Evolutionary conservation across 2,888 invertebrate species (phyloP), one percentile per base, ranked within the genome.

Genomic region (Epinotia demarniana): DNA sequence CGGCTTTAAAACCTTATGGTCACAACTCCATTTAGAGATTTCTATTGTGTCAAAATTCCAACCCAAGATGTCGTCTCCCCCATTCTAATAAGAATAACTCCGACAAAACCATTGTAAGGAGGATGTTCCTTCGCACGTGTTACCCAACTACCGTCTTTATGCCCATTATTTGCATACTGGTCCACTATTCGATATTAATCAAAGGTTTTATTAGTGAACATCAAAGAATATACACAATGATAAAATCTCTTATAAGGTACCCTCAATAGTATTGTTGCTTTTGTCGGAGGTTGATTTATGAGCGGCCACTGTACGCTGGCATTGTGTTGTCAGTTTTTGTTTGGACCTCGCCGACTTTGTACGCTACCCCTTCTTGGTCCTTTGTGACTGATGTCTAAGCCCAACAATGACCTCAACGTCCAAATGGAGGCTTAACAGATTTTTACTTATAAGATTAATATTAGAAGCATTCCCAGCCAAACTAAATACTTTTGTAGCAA

Each of bases 141-240:
- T 93, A 89, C 87, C 84, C 85, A 84, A 90, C 92, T 91, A 89
- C 91, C 80, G 89, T 89, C 86, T 89, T 89, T 90, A 87, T 85
- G 86, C 86, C 81, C 86, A 90, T 89, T 93, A 94, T 94, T 94
- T 93, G 94, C 94, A 93, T 94, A 93, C 92, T 90, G 92, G 93
- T 93, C 90, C 89, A 89, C 90, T 89, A 93, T 94, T 92, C 93
- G 94, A 93, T 94, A 93, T 93, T 94, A 93, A 94, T 94, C 94
- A 94, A 93, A 93, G 92, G 93, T 93, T 94, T 94, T 94, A 94
- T 94, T 93, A 93, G 92, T 92, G 93, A 93, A 93, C 92, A 93
- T 94, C 93, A 94, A 93, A 94, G 94, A 91, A 90, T 91, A 89
- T 86, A 88, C 90, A 94, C 93, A 94, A 94, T 92, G 86, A 91